phyloP scores from a whole-genome alignment of 2,797 vertebrate species.

The Darevskia mixta region DNA sequence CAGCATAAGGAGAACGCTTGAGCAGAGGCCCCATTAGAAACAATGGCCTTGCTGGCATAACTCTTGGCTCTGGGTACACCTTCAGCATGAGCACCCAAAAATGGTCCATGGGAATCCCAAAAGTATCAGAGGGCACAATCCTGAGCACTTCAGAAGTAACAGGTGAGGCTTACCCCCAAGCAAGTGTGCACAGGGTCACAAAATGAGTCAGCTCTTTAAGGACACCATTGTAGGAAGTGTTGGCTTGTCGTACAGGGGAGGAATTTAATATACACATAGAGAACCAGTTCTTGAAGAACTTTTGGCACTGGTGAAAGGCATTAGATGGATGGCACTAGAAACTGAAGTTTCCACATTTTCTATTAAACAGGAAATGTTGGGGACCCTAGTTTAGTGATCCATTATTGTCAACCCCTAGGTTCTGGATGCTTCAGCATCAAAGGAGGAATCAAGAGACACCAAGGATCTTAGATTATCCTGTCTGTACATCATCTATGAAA shows the following conservation, averaged over 20 bases:
- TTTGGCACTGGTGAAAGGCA: constrained; percentile 50
- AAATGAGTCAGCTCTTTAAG: neutral
- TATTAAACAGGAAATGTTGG: constrained; percentile 8
- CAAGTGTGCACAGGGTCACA: neutral
- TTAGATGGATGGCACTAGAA: neutral
- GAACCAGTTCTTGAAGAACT: neutral
- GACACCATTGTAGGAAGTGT: neutral
- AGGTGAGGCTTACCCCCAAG: neutral
- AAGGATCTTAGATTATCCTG: neutral
- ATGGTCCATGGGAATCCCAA: constrained; percentile 18
- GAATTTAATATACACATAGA: neutral
- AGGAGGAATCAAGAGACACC: neutral
- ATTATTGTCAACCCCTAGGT: neutral
- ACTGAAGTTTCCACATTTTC: neutral
- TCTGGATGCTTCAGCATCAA: too few relatives aligned
- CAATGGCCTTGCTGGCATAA: neutral
- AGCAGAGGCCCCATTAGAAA: constrained; percentile 7
- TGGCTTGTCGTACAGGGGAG: neutral
- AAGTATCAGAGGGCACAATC: neutral
- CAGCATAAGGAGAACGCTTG: constrained; percentile 42
- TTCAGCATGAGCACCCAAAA: constrained; percentile 9
- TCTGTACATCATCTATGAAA: too few relatives aligned
- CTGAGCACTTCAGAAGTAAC: neutral
- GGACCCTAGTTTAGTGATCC: neutral
- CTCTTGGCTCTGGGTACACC: neutral